Base-by-base conservation (phyloP, 2,113 vertebrate genomes). In the Callionymus lyra region DNA sequence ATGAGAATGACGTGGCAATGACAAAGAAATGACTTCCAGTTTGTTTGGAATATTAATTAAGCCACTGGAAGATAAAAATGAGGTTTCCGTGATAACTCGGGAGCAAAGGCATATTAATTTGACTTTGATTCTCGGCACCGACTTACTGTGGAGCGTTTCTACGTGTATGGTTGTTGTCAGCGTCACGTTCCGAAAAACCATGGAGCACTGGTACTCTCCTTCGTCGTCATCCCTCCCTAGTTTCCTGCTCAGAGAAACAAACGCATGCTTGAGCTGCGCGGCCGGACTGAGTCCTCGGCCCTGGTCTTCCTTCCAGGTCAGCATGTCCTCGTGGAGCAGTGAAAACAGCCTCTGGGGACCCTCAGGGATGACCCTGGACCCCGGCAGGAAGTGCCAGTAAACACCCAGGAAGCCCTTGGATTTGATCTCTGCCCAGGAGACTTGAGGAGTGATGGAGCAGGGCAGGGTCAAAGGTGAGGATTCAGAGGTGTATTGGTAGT, bases 91-190 rank as follows among this genome's bases (percentile, higher is more conserved):
- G 1, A 44, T 40, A 34, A 43, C 13, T 9, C 37, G 47, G 32
- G 19, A 48, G 12, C 6, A 31, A 46, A 6, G 6, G 40, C 21
- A 50, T 41, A 10, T 18, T 12, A 1, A n/a, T 2, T 12, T 14
- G 21, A 6, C 21, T 27, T 27, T 27, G 21, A 27, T 27, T 15
- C 37, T 27, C 11, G n/a, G n/a, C n/a, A n/a, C n/a, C n/a, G 3
- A 65, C 83, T 76, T 58, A 86, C 85, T 56, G 38, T 77, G 40
- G 47, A 86, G 43, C 47, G 86, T 63, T 13, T 84, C 41, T 31
- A 86, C 50, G 0, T 6, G 10, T 0, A 81, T 46, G 2, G 1
- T 56, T 1, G 43, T 62, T 0, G 0, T n/a, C 31, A 79, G 35
- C 1, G 0, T 44, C 3, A 0, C 1, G 0, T 6, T 18, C 1